Base-by-base conservation (phyloP, 1,140 invertebrate genomes). In the Chironomus striatipennis region DNA sequence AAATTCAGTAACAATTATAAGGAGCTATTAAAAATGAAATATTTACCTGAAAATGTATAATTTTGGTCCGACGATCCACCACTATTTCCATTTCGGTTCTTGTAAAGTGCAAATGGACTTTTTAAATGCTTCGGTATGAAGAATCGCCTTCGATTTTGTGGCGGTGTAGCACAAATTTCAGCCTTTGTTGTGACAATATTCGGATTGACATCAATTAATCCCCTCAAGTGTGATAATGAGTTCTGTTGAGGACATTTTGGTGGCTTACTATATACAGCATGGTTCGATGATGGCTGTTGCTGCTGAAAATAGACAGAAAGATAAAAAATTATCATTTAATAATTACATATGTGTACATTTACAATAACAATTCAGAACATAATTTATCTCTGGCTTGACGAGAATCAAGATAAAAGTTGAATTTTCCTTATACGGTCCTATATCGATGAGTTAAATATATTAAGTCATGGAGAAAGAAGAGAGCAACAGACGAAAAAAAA, bases 91-190 rank as follows among this genome's bases (percentile, higher is more conserved):
- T 83, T 83, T 21, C 83, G 78, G 74, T 79, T 78, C n/a, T 77
- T 77, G 64, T 85, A 81, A 24, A 85, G 82, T 5, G 85, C 85
- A 76, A 91, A 91, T 7, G 91, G 90, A 80, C 88, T 93, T 74
- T 89, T 85, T 42, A 93, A 81, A 17, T 88, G 88, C 82, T 93
- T 93, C 0, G 91, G 88, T 77, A 90, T 93, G 18, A 93, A 86
- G 83, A 93, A 93, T 84, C 90, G 88, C 81, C 90, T 88, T 76
- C 91, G 86, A 67, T 88, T 90, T 78, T 91, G 90, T 0, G 91
- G 91, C 64, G 91, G 91, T 20, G 91, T 93, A 65, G 91, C 91
- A 77, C 90, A 91, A 67, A 67, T 67, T 67, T 67, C 64, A 15
- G 64, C 18, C n/a, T 67, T 67, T 20, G 18, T 67, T 18, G 64